Base-by-base conservation (phyloP, 53 echinoderm and acorn worm species). In the Antedon mediterranea region DNA sequence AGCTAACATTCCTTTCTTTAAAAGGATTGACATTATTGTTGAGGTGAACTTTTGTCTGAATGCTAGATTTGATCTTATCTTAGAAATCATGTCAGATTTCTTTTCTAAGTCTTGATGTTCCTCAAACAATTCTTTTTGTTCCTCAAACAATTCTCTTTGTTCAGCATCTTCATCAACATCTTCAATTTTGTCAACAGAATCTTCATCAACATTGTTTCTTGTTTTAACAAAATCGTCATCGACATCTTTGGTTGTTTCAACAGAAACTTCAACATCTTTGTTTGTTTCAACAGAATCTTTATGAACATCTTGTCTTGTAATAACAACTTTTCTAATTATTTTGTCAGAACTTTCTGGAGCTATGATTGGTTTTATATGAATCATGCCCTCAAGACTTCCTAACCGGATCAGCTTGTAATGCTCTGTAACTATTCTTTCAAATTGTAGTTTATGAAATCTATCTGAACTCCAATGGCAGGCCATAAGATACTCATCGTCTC, bases 401-500 rank as follows among this genome's bases (percentile, higher is more conserved):
- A 57, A 26, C 15, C 57, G 9, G 57, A 57, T 23, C 2, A 18
- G 15, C 23, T 57, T 57, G 57, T 57, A 57, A 57, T 18, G 23
- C 23, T 23, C 57, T 8, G 57, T 57, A 57, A 15, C 23, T 18
- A 57, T 26, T 57, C 23, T 8, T 14, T 57, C 23, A 57, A 18
- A 57, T 2, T 15, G 9, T 13, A 57, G 23, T 23, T 57, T 6
- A 57, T 57, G 57, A 57, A 18, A 57, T 57, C 57, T 57, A 23
- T 57, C 13, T 6, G 57, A 1, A 23, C 18, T 76, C 87, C 87
- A 87, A 9, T 43, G 75, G 28, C 87, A 87, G 26, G 72, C 76
- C 31, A 75, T 32, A 9, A 83, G 80, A 43, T 76, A 87, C 77
- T 87, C 87, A 30, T 83, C 76, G 71, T 83, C 87, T 26, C 87